Evolutionary conservation across 1,140 invertebrate species (phyloP).

Genomic region (Samia ricini): DNA sequence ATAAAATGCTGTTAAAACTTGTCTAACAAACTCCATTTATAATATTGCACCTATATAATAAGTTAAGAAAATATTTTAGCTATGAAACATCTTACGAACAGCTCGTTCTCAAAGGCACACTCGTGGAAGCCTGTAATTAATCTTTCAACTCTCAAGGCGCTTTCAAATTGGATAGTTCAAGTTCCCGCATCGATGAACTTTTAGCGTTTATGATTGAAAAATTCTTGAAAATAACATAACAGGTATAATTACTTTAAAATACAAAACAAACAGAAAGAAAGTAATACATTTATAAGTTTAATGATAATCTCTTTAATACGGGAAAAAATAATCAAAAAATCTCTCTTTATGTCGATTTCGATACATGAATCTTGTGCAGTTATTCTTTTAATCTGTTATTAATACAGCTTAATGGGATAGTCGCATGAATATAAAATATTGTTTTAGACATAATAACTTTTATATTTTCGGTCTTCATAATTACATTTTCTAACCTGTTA

Average conservation of each 20-base stretch:
- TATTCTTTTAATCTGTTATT: no score
- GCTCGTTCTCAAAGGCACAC: conserved; percentile 18
- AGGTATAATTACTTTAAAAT: not conserved
- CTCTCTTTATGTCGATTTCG: no score
- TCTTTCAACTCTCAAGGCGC: conserved; percentile 20
- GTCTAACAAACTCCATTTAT: not conserved
- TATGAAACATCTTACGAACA: not conserved
- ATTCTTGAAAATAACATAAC: not conserved
- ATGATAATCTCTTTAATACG: no score
- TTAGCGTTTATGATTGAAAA: not conserved
- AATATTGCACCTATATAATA: not conserved
- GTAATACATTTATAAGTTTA: no score
- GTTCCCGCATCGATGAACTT: conserved; percentile 1
- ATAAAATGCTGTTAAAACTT: not conserved
- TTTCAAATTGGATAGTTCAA: conserved; percentile 3
- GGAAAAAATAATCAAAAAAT: no score
- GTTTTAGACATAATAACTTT: no score
- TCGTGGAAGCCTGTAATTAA: conserved; percentile 23
- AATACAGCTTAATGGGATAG: no score
- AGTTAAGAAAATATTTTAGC: not conserved
- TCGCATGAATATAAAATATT: no score
- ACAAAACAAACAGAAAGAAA: not conserved
- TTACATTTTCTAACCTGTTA: no score
- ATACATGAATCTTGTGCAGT: no score
- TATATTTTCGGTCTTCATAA: no score